Base-by-base conservation (phyloP, 2,797 vertebrate species). In the Zalophus californianus region DNA sequence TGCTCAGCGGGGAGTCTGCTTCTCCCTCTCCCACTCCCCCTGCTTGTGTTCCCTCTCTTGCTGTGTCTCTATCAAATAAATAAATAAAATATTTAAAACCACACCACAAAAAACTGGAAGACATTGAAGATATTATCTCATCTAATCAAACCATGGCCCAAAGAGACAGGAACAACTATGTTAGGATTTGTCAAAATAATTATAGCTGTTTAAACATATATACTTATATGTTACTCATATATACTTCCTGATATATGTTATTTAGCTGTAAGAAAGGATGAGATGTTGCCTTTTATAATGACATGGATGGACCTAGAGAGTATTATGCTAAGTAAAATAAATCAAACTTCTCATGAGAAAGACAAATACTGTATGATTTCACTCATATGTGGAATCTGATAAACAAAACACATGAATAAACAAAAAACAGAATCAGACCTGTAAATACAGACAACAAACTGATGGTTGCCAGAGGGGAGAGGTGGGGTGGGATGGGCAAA, bases 161-260 rank as follows among this genome's bases (percentile, higher is more conserved):
- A 58, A 90, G 52, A 96, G 5, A 15, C 20, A 83, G 78, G 54
- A 75, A 18, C 52, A 96, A 10, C 78, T 83, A 32, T 25, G 23
- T 96, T 97, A 89, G 29, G 66, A 85, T 58, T 25, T 95, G 82
- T 96, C 90, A 95, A 83, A 87, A 86, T 87, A 64, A 41, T 95
- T 95, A 78, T 41, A 29, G 11, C 48, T 95, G 50, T 87, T 88
- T 90, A 88, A 90, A 60, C 18, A 35, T 21, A 35, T 35, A 66
- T 66, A 66, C 16, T 66, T 66, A 35, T 9, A 68, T 35, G 32
- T 68, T 21, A 35, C 18, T 68, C 66, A 32, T n/a, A 68, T 68
- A 68, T 35, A 68, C 44, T 75, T 75, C 10, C 27, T 75, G 15
- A 50, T 32, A 32, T 32, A 32, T 75, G 15, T 75, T 50, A 75